Conservation (phyloP, 2,888 invertebrate genomes). For the Pyrochroa serraticornis region DNA sequence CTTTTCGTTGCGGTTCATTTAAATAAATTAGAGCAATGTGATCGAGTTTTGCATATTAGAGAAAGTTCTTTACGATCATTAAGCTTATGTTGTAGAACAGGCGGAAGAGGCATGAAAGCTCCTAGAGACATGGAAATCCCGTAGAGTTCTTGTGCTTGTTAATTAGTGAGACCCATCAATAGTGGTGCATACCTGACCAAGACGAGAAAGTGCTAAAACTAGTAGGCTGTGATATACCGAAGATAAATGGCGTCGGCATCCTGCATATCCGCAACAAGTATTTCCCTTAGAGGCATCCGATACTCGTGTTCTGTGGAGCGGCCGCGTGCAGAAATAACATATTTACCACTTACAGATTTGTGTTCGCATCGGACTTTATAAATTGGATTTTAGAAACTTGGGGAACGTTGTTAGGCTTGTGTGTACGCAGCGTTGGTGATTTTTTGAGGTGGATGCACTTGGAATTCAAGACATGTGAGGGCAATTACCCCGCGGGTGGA, state of each 20-base stretch:
- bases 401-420: constrained; percentile 31
- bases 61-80: too few relatives aligned
- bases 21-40: too few relatives aligned
- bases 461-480: constrained; percentile 39
- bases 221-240: constrained; percentile 44
- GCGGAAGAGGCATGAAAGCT: too few relatives aligned
- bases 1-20: too few relatives aligned
- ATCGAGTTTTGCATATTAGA: too few relatives aligned
- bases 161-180: constrained; percentile 32
- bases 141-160: constrained; percentile 17
- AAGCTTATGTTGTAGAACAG: too few relatives aligned
- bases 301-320: constrained; percentile 24
- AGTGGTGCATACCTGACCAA: constrained; percentile 34
- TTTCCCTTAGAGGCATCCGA: constrained; percentile 23
- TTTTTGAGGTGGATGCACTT: constrained; percentile 31
- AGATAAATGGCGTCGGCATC: constrained; percentile 40
- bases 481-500: constrained; percentile 40
- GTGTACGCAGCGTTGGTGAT: constrained; percentile 17
- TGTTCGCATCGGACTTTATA: constrained; percentile 41
- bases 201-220: constrained; percentile 43
- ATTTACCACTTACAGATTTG: constrained; percentile 43
- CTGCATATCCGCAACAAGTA: constrained; percentile 35
- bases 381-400: constrained; percentile 41
- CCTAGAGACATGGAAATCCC: too few relatives aligned
- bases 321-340: constrained; percentile 41